These are phyloP conservation scores for Lycocorax pyrrhopterus DNA, from an alignment of 2,113 vertebrate genomes.

Conservation along the genomic window DNA sequence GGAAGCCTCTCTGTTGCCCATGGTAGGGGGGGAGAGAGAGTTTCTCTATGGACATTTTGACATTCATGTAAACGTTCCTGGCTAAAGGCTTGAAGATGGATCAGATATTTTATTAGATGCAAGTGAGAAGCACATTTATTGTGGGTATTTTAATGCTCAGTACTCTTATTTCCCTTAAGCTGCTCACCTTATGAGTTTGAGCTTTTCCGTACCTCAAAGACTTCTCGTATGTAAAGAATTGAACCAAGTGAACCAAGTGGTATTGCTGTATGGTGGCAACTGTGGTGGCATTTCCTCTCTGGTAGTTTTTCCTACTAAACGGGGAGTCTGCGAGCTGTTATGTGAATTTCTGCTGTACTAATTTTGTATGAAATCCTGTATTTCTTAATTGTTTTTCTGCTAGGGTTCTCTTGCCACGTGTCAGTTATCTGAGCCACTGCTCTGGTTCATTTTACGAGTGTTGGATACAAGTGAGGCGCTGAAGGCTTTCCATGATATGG, in stretches of 20 bases:
- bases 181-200: neutral
- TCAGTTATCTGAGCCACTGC: constrained; percentile 93
- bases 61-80: neutral
- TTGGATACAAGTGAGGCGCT: constrained; percentile 96
- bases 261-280: neutral
- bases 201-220: neutral
- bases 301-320: neutral
- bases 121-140: neutral
- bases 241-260: neutral
- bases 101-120: neutral
- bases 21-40: neutral
- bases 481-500: constrained; percentile 98
- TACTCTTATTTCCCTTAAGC: neutral
- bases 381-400: neutral
- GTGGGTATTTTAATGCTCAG: neutral
- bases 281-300: neutral
- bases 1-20: neutral
- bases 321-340: neutral
- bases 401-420: constrained; percentile 97
- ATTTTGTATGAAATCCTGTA: neutral
- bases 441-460: constrained; percentile 97
- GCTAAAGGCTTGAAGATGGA: neutral
- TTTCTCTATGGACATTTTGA: neutral
- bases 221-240: fast-evolving
- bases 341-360: neutral